Percentiles rank a stretch among this genome's conserved stretches.
phyloP scores from a whole-genome alignment of 1,140 invertebrate genomes.

The Oncopeltus fasciatus region DNA sequence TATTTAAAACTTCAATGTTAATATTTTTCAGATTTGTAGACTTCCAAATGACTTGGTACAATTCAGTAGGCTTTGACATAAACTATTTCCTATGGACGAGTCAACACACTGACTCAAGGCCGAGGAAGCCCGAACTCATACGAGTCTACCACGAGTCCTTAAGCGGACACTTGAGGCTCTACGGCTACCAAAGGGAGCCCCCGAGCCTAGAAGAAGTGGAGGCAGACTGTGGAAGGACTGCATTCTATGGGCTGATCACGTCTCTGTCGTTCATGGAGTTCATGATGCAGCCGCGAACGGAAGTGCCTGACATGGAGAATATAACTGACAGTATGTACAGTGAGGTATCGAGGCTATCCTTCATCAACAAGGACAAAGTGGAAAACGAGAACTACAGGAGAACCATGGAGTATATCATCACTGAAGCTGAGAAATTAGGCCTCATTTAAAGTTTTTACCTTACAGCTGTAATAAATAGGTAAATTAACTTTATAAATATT shows the following conservation, averaged over 20 bases:
- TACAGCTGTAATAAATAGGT: no score
- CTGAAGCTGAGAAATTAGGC: no score
- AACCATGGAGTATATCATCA: no score
- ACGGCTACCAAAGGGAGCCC: not conserved
- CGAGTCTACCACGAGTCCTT: conserved; percentile 8
- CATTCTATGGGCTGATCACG: not conserved
- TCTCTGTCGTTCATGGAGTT: not conserved
- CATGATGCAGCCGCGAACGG: not conserved
- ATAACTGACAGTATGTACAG: no score
- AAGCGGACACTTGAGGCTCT: not conserved
- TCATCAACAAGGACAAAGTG: no score
- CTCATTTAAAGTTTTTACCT: no score
- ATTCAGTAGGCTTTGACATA: conserved; percentile 21
- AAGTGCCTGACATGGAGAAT: conserved; percentile 1
- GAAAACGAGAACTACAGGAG: no score
- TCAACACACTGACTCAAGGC: conserved; percentile 4
- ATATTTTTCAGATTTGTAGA: conserved; percentile 21
- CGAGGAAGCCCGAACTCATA: conserved; percentile 1
- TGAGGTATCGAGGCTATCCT: no score
- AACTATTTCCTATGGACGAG: conserved; percentile 22
- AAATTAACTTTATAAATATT: no score
- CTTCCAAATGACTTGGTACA: conserved; percentile 21
- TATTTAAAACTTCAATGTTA: no score
- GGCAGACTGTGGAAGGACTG: not conserved
- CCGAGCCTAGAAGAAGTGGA: conserved; percentile 7